A percentile compares a stretch with the other conserved stretches of the same genome.
Evolutionary conservation across 2,888 invertebrate species (phyloP).

Genomic region (Catocala sponsa): DNA sequence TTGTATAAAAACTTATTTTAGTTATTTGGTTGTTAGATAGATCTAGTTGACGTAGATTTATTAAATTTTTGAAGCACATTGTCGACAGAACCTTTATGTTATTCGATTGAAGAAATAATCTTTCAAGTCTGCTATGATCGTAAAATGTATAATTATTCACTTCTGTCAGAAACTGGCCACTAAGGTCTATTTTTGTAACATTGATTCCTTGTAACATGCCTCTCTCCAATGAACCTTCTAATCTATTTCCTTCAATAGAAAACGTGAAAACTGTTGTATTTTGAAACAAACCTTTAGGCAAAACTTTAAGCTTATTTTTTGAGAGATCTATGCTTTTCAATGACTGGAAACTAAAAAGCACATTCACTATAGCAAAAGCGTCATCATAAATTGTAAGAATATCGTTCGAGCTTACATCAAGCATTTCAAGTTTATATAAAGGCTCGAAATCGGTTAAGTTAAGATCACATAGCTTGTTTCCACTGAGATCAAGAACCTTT

Average conservation of each 20-base stretch:
- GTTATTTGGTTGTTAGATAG: slow-evolving; percentile 66
- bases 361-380: too few relatives aligned
- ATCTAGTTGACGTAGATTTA: slow-evolving; percentile 57
- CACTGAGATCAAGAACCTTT: too few relatives aligned
- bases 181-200: too few relatives aligned
- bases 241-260: too few relatives aligned
- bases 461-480: too few relatives aligned
- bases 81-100: slow-evolving; percentile 55
- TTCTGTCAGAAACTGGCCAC: slow-evolving; percentile 55
- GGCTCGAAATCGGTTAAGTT: neutral
- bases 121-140: slow-evolving; percentile 55
- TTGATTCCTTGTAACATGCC: too few relatives aligned
- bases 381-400: too few relatives aligned
- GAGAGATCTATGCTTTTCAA: neutral
- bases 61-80: slow-evolving; percentile 60
- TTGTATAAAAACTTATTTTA: slow-evolving; percentile 61
- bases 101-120: slow-evolving; percentile 65
- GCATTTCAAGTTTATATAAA: too few relatives aligned
- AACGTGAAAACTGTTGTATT: too few relatives aligned
- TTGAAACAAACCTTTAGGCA: neutral
- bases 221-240: too few relatives aligned
- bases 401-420: too few relatives aligned
- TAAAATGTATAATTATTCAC: slow-evolving; percentile 68
- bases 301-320: neutral
- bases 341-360: too few relatives aligned